A percentile compares a stretch with the other conserved stretches of the same genome.
These are phyloP conservation scores for Syndactyla subalaris DNA, from an alignment of 2,797 vertebrate genomes.

Conservation along the genomic window DNA sequence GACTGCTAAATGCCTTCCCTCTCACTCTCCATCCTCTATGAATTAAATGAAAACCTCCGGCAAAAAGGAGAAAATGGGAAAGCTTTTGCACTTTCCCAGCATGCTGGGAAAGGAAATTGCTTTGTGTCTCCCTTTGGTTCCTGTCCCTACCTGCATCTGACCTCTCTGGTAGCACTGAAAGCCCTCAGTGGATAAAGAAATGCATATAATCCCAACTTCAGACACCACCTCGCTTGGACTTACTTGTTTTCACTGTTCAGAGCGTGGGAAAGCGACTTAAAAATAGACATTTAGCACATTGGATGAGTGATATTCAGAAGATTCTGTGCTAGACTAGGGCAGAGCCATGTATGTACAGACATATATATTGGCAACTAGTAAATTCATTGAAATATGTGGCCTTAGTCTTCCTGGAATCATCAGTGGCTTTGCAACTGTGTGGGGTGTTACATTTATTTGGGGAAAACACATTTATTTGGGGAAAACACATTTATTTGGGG, in stretches of 20 bases:
- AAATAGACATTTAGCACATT: background rate
- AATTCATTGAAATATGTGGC: background rate
- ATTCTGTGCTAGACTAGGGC: background rate
- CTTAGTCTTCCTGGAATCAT: background rate
- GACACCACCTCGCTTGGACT: background rate
- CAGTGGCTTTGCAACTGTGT: background rate
- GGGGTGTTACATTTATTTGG: background rate
- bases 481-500: slow-evolving; percentile 2
- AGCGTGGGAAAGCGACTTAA: background rate
- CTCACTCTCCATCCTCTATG: background rate
- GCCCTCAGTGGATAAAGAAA: background rate
- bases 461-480: slow-evolving; percentile 10
- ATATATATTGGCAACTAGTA: background rate
- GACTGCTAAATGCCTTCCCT: background rate
- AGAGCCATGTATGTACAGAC: background rate
- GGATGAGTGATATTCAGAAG: background rate
- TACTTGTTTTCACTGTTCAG: background rate
- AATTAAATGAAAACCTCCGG: background rate
- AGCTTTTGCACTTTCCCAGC: background rate
- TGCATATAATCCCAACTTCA: background rate
- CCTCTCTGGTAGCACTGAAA: background rate
- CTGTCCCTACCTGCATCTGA: background rate
- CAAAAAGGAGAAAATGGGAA: background rate
- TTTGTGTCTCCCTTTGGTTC: background rate
- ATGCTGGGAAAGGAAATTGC: background rate